Evolutionary conservation across 2,113 vertebrate species (phyloP).

Genomic region (Toxotes chatareus): DNA sequence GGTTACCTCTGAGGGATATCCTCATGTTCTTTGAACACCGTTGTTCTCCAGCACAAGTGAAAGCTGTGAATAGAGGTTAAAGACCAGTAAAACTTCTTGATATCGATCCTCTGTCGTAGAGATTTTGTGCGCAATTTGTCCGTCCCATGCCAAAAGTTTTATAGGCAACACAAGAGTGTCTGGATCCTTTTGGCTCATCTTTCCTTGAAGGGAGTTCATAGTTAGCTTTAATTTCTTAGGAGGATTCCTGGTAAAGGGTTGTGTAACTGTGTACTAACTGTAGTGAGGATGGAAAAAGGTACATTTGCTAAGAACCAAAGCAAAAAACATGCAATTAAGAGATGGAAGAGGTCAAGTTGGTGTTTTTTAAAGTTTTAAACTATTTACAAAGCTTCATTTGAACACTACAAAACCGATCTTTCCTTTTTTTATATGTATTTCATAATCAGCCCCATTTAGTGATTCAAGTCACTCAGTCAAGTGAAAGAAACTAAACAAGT

Average conservation of each 20-base stretch:
- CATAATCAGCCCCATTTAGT: no score
- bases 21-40: conserved; percentile 52
- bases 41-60: conserved; percentile 39
- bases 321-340: neutral
- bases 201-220: neutral
- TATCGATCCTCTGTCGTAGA: neutral
- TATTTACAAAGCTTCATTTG: neutral
- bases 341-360: neutral
- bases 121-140: neutral
- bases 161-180: neutral
- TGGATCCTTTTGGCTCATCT: neutral
- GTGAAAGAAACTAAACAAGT: neutral
- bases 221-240: neutral
- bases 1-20: conserved; percentile 45
- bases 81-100: conserved; percentile 8
- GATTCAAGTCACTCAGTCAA: no score
- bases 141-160: neutral
- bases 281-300: no score
- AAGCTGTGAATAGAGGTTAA: conserved; percentile 37
- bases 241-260: neutral
- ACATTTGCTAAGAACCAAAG: no score
- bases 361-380: neutral
- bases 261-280: neutral
- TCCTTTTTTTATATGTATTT: neutral
- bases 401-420: neutral